Percentiles rank a stretch among this genome's conserved stretches.
phyloP scores from a whole-genome alignment of 2,888 invertebrate genomes.

The Netelia fuscicornis region DNA sequence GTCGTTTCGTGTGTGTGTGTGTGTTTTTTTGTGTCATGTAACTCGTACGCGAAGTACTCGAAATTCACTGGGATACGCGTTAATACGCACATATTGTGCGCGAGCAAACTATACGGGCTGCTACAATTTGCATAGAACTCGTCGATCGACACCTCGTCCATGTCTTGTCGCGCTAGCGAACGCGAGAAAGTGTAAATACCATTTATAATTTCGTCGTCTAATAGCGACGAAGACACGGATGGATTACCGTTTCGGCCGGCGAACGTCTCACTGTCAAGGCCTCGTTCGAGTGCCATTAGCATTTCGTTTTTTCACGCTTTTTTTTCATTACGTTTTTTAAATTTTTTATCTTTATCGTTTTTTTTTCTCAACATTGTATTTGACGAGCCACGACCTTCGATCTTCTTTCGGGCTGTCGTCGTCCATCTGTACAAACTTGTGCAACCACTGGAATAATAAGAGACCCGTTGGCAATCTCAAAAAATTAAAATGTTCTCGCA shows the following conservation, averaged over 20 bases:
- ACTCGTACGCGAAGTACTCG: background rate
- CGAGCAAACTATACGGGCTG: conserved; percentile 1
- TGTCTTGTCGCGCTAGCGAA: background rate
- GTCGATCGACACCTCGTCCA: conserved; percentile 16
- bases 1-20: too few relatives aligned
- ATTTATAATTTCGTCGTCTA: background rate
- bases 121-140: conserved; percentile 28
- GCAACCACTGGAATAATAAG: conserved; percentile 46
- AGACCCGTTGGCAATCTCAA: background rate
- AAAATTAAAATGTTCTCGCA: conserved; percentile 2
- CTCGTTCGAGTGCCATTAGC: background rate
- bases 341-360: background rate
- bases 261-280: conserved; percentile 1
- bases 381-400: conserved; percentile 44
- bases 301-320: background rate
- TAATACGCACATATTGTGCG: background rate
- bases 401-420: background rate
- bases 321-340: background rate
- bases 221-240: conserved; percentile 5
- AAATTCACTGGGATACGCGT: background rate
- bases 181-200: conserved; percentile 34
- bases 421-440: conserved; percentile 24
- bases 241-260: conserved; percentile 1
- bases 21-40: too few relatives aligned
- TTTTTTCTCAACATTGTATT: background rate